Evolutionary conservation across 2,888 invertebrate genomes (phyloP).

Genomic region (Diarsia brunnea): DNA sequence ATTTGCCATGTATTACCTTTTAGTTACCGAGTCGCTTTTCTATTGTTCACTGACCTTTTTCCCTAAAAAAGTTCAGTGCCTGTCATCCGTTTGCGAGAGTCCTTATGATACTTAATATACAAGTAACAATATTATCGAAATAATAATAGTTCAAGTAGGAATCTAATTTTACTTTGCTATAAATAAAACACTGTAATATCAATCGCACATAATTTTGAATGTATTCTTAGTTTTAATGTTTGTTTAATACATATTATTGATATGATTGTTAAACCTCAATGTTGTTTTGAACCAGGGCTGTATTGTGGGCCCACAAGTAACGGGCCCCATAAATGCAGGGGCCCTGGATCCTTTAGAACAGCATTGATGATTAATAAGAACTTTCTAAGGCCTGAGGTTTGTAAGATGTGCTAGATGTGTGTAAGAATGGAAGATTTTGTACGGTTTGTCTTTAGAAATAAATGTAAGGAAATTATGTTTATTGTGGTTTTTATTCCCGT

Average conservation of each 20-base stretch:
- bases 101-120: slow-evolving; percentile 1
- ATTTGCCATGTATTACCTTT: not conserved
- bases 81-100: not conserved
- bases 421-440: slow-evolving; percentile 69
- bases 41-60: not conserved
- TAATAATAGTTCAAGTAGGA: not conserved
- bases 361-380: slow-evolving; percentile 34
- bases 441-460: slow-evolving; percentile 67
- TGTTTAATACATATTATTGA: slow-evolving; percentile 30
- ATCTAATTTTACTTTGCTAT: slow-evolving; percentile 20
- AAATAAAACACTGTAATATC: slow-evolving; percentile 44
- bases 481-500: slow-evolving; percentile 50
- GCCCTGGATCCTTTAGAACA: not conserved
- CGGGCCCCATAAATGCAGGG: not conserved
- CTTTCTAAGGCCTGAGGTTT: slow-evolving; percentile 51
- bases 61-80: not conserved
- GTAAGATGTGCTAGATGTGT: slow-evolving; percentile 56
- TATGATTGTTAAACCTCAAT: slow-evolving; percentile 9
- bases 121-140: slow-evolving; percentile 3
- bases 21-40: not conserved
- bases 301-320: not conserved
- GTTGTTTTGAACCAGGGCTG: not conserved
- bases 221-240: slow-evolving; percentile 42
- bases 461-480: slow-evolving; percentile 62
- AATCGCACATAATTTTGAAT: slow-evolving; percentile 47